Base-by-base conservation (phyloP, 2,797 vertebrate species). In the Mico argentatus region DNA sequence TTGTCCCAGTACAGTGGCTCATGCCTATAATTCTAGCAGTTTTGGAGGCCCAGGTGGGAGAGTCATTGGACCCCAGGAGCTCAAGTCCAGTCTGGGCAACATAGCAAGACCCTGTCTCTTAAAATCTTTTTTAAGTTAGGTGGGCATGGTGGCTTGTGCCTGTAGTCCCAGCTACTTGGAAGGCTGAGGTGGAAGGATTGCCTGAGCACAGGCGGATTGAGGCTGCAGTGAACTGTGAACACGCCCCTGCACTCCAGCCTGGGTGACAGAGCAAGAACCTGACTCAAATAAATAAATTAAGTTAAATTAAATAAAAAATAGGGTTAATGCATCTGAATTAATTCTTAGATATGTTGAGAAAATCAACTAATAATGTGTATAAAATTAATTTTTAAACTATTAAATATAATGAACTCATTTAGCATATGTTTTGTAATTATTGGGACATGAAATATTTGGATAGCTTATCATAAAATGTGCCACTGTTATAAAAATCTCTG, bases 321-420 rank as follows among this genome's bases (percentile, higher is more conserved):
- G 14, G 30, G 41, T 48, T 55, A 79, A 64, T 91, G 12, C 30
- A 90, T 46, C 15, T 80, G 24, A 80, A 84, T 81, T 70, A 82
- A 77, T 89, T 94, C 26, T 55, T 88, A 90, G 64, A 48, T 24
- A 46, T 93, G 4, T 89, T 91, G 30, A 1, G 48, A 96, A 86
- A 10, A 73, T 30, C 24, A n/a, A 88, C 46, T 83, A 84, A 67
- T 84, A 91, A 83, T 89, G 39, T 22, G 20, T 61, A 9, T 93
- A 50, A 91, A 94, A 93, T 72, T 84, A 64, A 64, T 95, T 48
- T 48, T 91, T 67, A 79, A 82, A 83, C 41, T 87, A 52, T 10
- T 92, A 70, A 94, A 36, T 15, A 46, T 75, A 93, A 81, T 85
- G 22, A 80, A 73, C 15, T 82, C 1, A 70, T 92, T 94, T 95